Conservation (phyloP, 37 sponge, comb jelly and placozoan genomes). For the Dysidea cf. avara region DNA sequence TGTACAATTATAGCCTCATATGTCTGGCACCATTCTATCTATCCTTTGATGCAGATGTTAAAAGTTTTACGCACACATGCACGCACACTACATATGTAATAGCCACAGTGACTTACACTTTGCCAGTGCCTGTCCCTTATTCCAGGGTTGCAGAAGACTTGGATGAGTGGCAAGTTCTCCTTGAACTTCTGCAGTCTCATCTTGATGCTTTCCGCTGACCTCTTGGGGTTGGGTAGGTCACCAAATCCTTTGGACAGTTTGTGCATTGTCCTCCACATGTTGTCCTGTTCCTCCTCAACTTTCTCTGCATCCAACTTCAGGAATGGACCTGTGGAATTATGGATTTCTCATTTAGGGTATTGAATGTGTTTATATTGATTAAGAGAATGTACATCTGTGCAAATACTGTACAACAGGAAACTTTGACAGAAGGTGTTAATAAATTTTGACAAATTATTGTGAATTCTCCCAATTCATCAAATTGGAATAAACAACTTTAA, state of each 20-base stretch:
- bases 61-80: slow-evolving; percentile 2
- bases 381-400: background rate
- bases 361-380: too few relatives aligned
- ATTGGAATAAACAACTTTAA: too few relatives aligned
- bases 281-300: slow-evolving; percentile 88
- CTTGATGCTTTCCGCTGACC: slow-evolving; percentile 81
- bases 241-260: slow-evolving; percentile 81
- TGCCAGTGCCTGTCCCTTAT: slow-evolving; percentile 94
- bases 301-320: slow-evolving; percentile 87
- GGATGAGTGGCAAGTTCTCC: slow-evolving; percentile 85
- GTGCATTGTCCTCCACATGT: slow-evolving; percentile 92
- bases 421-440: too few relatives aligned
- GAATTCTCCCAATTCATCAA: too few relatives aligned
- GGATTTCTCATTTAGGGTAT: too few relatives aligned
- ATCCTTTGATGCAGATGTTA: too few relatives aligned
- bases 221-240: slow-evolving; percentile 84
- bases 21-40: too few relatives aligned
- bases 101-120: slow-evolving; percentile 14
- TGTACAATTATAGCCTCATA: too few relatives aligned
- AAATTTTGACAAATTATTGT: too few relatives aligned
- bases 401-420: too few relatives aligned
- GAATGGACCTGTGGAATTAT: slow-evolving; percentile 72
- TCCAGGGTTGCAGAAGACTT: slow-evolving; percentile 90
- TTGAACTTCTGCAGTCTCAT: slow-evolving; percentile 89
- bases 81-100: too few relatives aligned